phyloP scores from a whole-genome alignment of 2,113 vertebrate genomes.

The Morone saxatilis region DNA sequence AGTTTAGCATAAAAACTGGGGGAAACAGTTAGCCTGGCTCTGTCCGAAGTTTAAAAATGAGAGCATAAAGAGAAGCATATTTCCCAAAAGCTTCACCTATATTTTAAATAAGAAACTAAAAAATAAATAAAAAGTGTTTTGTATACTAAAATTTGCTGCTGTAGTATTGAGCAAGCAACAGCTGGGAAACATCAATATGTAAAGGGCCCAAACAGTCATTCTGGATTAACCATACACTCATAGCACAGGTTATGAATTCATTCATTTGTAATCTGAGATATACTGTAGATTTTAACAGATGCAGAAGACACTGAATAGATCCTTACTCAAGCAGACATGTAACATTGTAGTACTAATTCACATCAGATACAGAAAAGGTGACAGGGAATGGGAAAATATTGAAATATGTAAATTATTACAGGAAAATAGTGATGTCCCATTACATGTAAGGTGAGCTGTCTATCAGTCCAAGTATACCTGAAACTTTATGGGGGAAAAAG shows the following conservation, averaged over 20 bases:
- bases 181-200: conserved; percentile 5
- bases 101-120: no score
- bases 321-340: background rate
- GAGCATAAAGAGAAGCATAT: no score
- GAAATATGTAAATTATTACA: background rate
- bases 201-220: background rate
- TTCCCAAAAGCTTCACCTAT: background rate
- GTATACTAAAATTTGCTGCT: background rate
- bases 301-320: background rate
- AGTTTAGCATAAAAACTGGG: background rate
- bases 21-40: background rate
- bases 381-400: background rate
- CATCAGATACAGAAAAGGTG: background rate
- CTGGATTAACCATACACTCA: background rate
- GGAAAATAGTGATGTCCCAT: background rate
- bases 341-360: background rate
- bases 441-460: background rate
- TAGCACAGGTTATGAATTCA: background rate
- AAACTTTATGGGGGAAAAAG: background rate
- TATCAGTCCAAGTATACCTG: background rate
- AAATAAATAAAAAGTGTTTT: background rate
- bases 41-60: no score
- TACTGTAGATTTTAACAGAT: background rate
- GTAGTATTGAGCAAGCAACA: background rate
- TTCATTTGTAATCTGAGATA: background rate